These are phyloP conservation scores for Oreochromis tanganicae DNA, from an alignment of 2,113 vertebrate genomes.

Conservation along the genomic window DNA sequence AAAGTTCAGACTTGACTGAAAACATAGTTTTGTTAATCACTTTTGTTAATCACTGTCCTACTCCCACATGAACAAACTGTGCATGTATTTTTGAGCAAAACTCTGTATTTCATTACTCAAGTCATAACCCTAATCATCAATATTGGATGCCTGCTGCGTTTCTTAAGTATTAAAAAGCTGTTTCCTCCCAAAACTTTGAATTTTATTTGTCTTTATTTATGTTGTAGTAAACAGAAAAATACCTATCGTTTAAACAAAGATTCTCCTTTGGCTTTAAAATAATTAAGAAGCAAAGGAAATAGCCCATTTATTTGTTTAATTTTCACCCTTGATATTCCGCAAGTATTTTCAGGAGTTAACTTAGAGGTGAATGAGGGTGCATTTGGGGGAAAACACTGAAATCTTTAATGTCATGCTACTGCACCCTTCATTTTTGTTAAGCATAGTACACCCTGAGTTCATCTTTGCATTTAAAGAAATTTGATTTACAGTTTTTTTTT, in stretches of 20 bases:
- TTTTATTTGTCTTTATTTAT: not conserved
- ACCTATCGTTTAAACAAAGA: not conserved
- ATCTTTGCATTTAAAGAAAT: not conserved
- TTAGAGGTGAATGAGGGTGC: not conserved
- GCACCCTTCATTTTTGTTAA: not conserved
- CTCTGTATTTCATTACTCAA: not conserved
- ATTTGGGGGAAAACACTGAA: not conserved
- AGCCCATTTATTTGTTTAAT: not conserved
- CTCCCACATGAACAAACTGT: not conserved
- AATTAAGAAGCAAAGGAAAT: not conserved
- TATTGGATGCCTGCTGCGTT: not conserved
- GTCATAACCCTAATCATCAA: not conserved
- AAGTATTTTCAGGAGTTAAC: not conserved
- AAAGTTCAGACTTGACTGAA: not conserved
- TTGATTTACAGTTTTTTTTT: not conserved
- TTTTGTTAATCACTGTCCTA: accelerated
- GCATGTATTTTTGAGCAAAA: not conserved
- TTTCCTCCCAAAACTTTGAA: not conserved
- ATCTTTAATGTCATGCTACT: not conserved
- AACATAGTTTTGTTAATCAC: not conserved
- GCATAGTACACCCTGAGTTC: not conserved
- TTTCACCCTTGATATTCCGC: not conserved
- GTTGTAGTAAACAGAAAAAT: not conserved
- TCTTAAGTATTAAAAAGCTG: not conserved
- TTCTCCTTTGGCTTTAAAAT: not conserved